These are phyloP conservation scores for Chaetodon trifascialis DNA, from an alignment of 2,113 vertebrate genomes.

Conservation along the genomic window DNA sequence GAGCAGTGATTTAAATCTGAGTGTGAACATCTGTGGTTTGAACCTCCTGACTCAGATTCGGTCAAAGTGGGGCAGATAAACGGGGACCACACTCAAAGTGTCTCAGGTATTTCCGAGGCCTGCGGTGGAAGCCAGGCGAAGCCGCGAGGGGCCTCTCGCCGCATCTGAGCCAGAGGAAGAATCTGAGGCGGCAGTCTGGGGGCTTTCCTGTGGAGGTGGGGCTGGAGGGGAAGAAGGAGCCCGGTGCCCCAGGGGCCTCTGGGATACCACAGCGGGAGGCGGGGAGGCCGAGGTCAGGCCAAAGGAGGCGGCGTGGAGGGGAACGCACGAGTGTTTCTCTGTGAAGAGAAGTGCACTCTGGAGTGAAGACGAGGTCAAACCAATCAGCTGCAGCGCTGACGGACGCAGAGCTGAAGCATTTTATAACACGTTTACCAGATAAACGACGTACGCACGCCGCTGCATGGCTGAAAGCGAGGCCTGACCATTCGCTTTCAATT, in stretches of 20 bases:
- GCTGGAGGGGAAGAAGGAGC: constrained; percentile 48
- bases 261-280: constrained; percentile 64
- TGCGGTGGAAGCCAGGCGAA: constrained; percentile 19
- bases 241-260: constrained; percentile 58
- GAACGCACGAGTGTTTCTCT: not conserved
- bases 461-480: too few relatives aligned
- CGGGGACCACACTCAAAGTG: not conserved
- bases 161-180: constrained; percentile 30
- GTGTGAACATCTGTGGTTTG: constrained; percentile 17
- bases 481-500: too few relatives aligned
- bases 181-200: constrained; percentile 59
- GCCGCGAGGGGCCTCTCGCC: constrained; percentile 56
- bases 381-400: not conserved
- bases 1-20: not conserved
- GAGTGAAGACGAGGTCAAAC: not conserved
- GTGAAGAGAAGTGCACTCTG: not conserved
- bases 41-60: not conserved
- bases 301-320: constrained; percentile 1
- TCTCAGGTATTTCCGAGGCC: constrained; percentile 71
- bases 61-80: not conserved
- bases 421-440: too few relatives aligned
- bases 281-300: constrained; percentile 52
- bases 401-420: too few relatives aligned
- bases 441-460: too few relatives aligned
- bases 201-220: constrained; percentile 73